phyloP scores from a whole-genome alignment of 2,797 vertebrate genomes.

The Triplophysa bombifrons region DNA sequence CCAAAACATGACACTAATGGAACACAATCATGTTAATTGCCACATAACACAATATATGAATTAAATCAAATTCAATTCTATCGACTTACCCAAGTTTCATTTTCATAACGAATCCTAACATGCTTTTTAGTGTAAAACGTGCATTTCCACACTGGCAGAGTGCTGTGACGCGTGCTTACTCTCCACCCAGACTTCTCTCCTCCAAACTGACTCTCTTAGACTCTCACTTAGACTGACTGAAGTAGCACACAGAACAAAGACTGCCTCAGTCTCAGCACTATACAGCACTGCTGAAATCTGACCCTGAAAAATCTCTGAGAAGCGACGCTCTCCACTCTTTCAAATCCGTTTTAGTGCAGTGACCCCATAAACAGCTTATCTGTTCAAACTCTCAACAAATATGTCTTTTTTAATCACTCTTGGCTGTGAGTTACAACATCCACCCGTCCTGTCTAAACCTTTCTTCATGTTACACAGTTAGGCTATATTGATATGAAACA shows the following conservation, averaged over 20 bases:
- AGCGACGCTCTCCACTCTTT: constrained; percentile 51
- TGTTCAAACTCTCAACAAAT: constrained; percentile 32
- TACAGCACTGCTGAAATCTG: constrained; percentile 72
- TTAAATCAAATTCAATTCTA: neutral
- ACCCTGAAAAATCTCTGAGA: constrained; percentile 62
- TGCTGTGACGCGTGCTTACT: constrained; percentile 21
- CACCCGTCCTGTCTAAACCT: neutral
- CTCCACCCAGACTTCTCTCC: constrained; percentile 29
- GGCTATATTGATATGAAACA: neutral
- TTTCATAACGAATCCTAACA: constrained; percentile 31
- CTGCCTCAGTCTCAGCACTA: constrained; percentile 66
- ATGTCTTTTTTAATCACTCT: constrained; percentile 10
- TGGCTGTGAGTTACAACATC: constrained; percentile 10
- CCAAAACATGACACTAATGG: constrained; percentile 67
- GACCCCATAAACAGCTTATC: constrained; percentile 43
- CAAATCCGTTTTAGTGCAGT: constrained; percentile 40
- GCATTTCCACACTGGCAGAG: constrained; percentile 22
- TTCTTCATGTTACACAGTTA: neutral
- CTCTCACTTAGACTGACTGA: constrained; percentile 40
- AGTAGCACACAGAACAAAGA: constrained; percentile 59
- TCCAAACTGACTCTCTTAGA: constrained; percentile 66
- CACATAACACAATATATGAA: neutral
- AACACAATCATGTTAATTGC: constrained; percentile 18
- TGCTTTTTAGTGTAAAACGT: constrained; percentile 58
- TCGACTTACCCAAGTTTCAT: constrained; percentile 71